Conservation (phyloP, 2,797 vertebrate genomes). For the Danio choprae region DNA sequence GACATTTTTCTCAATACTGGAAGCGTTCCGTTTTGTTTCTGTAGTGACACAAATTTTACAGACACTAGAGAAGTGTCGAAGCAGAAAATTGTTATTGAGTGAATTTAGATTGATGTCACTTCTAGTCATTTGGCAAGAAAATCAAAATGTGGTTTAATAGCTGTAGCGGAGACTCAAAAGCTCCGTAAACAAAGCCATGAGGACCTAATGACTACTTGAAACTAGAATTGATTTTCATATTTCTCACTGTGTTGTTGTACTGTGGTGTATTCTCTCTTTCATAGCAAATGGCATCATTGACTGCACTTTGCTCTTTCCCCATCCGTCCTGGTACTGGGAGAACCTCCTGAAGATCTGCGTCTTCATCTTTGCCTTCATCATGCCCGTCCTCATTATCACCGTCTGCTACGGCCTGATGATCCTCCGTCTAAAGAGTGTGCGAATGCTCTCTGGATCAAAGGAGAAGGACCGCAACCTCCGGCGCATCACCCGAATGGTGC, state of each 20-base stretch:
- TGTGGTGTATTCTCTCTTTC: conserved; percentile 29
- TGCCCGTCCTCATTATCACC: conserved; percentile 97
- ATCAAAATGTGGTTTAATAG: conserved; percentile 4
- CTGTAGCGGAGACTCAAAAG: neutral
- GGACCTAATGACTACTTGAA: conserved; percentile 17
- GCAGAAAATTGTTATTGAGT: conserved; percentile 23
- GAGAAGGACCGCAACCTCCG: conserved; percentile 97
- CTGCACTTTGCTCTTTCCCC: conserved; percentile 92
- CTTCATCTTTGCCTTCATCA: conserved; percentile 98
- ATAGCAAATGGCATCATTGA: conserved; percentile 79
- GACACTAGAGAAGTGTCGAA: neutral
- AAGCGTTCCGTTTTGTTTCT: neutral
- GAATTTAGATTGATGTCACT: conserved; percentile 34
- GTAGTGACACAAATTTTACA: conserved; percentile 3
- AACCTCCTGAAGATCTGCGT: conserved; percentile 98
- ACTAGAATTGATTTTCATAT: conserved; percentile 12
- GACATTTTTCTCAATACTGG: neutral
- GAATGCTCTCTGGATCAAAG: conserved; percentile 97
- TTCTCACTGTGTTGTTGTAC: neutral
- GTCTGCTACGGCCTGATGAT: conserved; percentile 99
- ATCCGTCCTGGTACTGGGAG: conserved; percentile 98
- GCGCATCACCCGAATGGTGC: conserved; percentile 97
- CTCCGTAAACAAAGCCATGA: conserved; percentile 6
- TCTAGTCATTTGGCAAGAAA: conserved; percentile 29
- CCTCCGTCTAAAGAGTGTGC: conserved; percentile 94